These are phyloP conservation scores for Panulirus ornatus DNA, from an alignment of 1,140 invertebrate species.

Conservation along the genomic window DNA sequence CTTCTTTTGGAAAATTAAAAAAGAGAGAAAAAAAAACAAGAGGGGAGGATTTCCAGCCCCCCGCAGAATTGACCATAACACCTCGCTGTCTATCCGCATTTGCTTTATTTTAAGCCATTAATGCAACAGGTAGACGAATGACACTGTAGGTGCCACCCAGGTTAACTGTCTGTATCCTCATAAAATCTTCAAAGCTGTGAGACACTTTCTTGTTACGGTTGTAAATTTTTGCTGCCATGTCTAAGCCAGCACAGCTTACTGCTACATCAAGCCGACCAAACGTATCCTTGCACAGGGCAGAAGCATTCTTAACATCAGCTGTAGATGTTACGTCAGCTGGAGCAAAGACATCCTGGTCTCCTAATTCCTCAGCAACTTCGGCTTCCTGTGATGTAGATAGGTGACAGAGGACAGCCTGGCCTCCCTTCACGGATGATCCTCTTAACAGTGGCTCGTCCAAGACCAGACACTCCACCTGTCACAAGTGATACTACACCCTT, in stretches of 20 bases:
- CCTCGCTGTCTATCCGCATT: slow-evolving; percentile 91
- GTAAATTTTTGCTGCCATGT: slow-evolving; percentile 90
- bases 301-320: slow-evolving; percentile 87
- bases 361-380: slow-evolving; percentile 86
- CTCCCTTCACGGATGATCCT: slow-evolving; percentile 88
- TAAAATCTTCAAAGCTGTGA: slow-evolving; percentile 84
- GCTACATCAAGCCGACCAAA: slow-evolving; percentile 92
- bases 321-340: slow-evolving; percentile 92
- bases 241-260: slow-evolving; percentile 98
- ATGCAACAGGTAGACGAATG: slow-evolving; percentile 86
- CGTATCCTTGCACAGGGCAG: slow-evolving; percentile 86
- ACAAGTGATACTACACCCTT: slow-evolving; percentile 89
- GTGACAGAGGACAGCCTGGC: slow-evolving; percentile 91
- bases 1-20: no score
- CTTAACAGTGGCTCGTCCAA: slow-evolving; percentile 94
- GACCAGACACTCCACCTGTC: slow-evolving; percentile 94
- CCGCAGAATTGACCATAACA: slow-evolving; percentile 97
- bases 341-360: slow-evolving; percentile 88
- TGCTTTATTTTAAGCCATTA: slow-evolving; percentile 91
- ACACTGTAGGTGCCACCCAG: slow-evolving; percentile 93
- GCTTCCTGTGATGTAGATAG: slow-evolving; percentile 90
- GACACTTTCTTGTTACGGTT: slow-evolving; percentile 92
- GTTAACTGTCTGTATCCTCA: slow-evolving; percentile 81
- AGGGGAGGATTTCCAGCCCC: no score
- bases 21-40: no score